Evolutionary conservation across 2,888 invertebrate genomes (phyloP).

Genomic region (Phaonia tiefii): DNA sequence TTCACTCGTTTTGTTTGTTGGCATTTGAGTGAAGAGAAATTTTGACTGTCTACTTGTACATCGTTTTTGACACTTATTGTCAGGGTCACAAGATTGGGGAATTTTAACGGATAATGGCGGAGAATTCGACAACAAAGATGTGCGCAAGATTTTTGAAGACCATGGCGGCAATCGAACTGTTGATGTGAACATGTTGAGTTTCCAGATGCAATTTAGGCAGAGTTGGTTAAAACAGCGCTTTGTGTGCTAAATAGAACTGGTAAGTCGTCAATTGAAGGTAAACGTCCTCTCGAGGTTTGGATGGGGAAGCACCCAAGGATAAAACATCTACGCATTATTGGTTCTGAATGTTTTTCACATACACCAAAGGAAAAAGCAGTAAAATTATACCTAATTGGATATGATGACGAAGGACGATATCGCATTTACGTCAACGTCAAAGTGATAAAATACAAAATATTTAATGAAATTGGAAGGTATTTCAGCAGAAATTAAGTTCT

Average conservation of each 20-base stretch:
- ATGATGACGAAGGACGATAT: no score
- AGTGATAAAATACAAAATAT: no score
- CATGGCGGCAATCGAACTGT: constrained; percentile 45
- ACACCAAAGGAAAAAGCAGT: constrained; percentile 57
- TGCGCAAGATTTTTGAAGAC: constrained; percentile 22
- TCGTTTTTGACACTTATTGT: neutral
- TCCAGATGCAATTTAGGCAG: constrained; percentile 55
- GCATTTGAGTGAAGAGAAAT: no score
- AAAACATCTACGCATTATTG: no score
- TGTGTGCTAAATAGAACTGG: constrained; percentile 56
- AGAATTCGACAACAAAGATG: no score
- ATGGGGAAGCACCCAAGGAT: constrained; percentile 50
- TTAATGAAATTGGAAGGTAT: no score
- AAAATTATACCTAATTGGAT: no score
- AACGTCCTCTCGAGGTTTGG: constrained; percentile 61
- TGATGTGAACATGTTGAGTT: constrained; percentile 43
- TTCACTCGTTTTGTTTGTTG: no score
- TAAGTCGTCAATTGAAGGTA: constrained; percentile 42
- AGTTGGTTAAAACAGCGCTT: constrained; percentile 39
- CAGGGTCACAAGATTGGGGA: constrained; percentile 37
- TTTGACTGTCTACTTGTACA: no score
- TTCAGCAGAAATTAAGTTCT: no score
- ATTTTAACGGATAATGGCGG: no score
- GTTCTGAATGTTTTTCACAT: constrained; percentile 59
- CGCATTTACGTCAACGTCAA: no score